Conservation (phyloP, 2,888 invertebrate species). For the Cheilosia impressa region DNA sequence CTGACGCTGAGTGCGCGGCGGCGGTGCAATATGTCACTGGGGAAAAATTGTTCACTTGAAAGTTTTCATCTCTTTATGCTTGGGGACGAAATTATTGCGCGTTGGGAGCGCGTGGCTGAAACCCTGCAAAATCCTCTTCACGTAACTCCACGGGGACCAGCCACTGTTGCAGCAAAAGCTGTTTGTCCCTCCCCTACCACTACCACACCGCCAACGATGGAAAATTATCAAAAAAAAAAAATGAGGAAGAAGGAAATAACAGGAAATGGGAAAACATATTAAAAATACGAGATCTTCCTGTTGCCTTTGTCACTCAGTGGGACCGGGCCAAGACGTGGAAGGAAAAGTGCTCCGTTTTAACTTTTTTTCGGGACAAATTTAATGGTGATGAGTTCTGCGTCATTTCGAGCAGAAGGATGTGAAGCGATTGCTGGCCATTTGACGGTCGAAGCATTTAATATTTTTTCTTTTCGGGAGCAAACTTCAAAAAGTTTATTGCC, state of each 20-base stretch:
- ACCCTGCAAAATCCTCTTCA: slow-evolving; percentile 53
- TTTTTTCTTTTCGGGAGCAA: slow-evolving; percentile 16
- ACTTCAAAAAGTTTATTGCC: slow-evolving; percentile 66
- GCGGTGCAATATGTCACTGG: slow-evolving; percentile 74
- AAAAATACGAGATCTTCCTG: slow-evolving; percentile 54
- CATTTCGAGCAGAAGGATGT: slow-evolving; percentile 65
- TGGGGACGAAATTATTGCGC: slow-evolving; percentile 71
- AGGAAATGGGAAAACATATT: slow-evolving; percentile 57
- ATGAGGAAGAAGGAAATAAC: background rate
- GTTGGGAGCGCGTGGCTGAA: slow-evolving; percentile 42
- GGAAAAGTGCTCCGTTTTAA: slow-evolving; percentile 22
- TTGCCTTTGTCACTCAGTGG: slow-evolving; percentile 36
- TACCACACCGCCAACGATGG: slow-evolving; percentile 1
- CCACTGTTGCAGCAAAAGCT: slow-evolving; percentile 46
- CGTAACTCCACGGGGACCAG: slow-evolving; percentile 61
- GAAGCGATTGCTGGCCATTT: slow-evolving; percentile 50
- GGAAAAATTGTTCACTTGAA: slow-evolving; percentile 75
- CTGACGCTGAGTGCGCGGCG: slow-evolving; percentile 60
- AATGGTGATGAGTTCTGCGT: slow-evolving; percentile 74
- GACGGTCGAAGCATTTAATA: slow-evolving; percentile 29
- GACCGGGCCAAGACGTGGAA: slow-evolving; percentile 1
- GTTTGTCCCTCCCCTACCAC: slow-evolving; percentile 53
- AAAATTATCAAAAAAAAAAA: slow-evolving; percentile 18
- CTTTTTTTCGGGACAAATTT: slow-evolving; percentile 56
- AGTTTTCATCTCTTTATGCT: slow-evolving; percentile 73